Evolutionary conservation across 2,113 vertebrate genomes (phyloP).

Genomic region (Mustelus asterias): DNA sequence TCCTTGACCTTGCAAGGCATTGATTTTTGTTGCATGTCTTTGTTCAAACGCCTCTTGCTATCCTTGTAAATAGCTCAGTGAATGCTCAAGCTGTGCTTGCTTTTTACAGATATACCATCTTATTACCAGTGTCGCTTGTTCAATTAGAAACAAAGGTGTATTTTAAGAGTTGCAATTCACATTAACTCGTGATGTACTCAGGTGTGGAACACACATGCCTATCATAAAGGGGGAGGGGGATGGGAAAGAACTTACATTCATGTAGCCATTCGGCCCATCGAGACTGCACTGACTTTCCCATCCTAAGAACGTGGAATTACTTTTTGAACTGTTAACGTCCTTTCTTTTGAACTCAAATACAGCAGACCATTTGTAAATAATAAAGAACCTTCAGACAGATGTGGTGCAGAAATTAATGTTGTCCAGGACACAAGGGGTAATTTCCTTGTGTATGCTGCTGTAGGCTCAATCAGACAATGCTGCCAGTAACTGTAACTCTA

Average conservation of each 20-base stretch:
- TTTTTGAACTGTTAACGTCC: background rate
- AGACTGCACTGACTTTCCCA: background rate
- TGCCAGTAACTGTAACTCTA: background rate
- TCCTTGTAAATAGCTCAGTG: background rate
- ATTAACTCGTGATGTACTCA: background rate
- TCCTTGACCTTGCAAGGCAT: conserved; percentile 24
- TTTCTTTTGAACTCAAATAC: background rate
- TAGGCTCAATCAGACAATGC: background rate
- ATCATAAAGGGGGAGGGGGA: background rate
- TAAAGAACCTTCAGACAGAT: background rate
- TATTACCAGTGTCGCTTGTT: background rate
- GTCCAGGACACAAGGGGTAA: background rate
- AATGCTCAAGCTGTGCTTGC: conserved; percentile 21
- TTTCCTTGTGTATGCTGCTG: background rate
- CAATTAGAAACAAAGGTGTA: background rate
- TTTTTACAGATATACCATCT: background rate
- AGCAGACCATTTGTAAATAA: background rate
- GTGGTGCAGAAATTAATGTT: background rate
- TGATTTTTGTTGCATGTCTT: background rate
- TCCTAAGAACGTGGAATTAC: background rate
- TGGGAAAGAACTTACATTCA: background rate
- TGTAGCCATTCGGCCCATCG: too few species aligned
- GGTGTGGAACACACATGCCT: background rate
- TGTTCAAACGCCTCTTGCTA: conserved; percentile 3
- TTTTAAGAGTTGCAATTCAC: conserved; percentile 4